phyloP scores from a whole-genome alignment of 1,140 invertebrate species.

The Zaprionus kolodkinae region DNA sequence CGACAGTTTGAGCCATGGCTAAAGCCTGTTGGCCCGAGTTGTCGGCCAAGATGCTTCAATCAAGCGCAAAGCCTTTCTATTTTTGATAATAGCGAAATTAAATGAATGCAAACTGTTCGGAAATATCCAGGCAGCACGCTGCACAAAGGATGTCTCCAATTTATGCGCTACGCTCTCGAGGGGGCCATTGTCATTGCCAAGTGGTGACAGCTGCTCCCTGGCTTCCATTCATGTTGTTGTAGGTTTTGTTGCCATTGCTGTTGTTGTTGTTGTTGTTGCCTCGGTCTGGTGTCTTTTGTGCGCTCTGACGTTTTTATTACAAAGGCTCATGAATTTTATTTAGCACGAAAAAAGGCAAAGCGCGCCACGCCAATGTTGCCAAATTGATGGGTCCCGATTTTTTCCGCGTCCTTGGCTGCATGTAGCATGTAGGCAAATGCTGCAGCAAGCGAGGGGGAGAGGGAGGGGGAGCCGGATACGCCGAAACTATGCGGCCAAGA shows the following conservation, averaged over 20 bases:
- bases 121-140: constrained; percentile 41
- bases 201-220: constrained; percentile 65
- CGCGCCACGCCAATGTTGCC: constrained; percentile 44
- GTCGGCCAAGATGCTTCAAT: constrained; percentile 62
- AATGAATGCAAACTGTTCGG: constrained; percentile 78
- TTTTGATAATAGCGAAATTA: constrained; percentile 77
- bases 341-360: constrained; percentile 46
- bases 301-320: constrained; percentile 75
- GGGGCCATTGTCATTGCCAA: constrained; percentile 76
- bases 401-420: constrained; percentile 38
- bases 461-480: constrained; percentile 12
- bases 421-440: constrained; percentile 48
- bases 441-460: constrained; percentile 4
- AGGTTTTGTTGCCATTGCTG: constrained; percentile 5
- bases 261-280: background rate
- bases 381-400: constrained; percentile 62
- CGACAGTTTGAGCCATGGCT: constrained; percentile 48
- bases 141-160: constrained; percentile 73
- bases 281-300: constrained; percentile 57
- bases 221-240: background rate
- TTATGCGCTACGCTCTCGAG: constrained; percentile 63
- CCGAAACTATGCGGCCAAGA: constrained; percentile 71
- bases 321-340: constrained; percentile 81
- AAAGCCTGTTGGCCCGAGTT: constrained; percentile 12
- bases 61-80: constrained; percentile 80